Evolutionary conservation across 2,113 vertebrate genomes (phyloP), one percentile per base, ranked within the genome.

Genomic region (Antechinus stuartii): DNA sequence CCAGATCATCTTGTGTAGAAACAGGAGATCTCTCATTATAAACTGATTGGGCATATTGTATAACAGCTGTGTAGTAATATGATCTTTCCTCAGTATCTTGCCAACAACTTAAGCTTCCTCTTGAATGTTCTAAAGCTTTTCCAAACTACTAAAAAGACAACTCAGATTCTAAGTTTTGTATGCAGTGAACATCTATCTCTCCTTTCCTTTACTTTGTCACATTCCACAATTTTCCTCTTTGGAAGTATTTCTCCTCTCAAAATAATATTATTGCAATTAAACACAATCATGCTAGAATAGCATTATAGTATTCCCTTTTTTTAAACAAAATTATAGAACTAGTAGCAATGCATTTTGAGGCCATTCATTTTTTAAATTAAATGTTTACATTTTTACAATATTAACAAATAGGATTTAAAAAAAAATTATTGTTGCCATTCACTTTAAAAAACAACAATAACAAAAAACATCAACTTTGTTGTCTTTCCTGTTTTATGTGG

Each of bases 151-250:
- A 8, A 42, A 76, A 68, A 47, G 47, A 27, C n/a, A 22, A 7
- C 1, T 14, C n/a, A 90, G 24, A 49, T 22, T 12, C 47, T 1
- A 6, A 30, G 12, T 35, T 53, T 42, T 68, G 6, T 24, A 56
- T 35, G 0, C 0, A 1, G 0, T 0, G 9, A 3, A 94, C 11
- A 1, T 10, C 0, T 7, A 12, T 0, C 1, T 49, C 24, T 2
- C 27, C 26, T 11, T 46, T 26, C 10, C 46, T 52, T 10, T 8
- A 1, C 1, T 2, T 1, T 11, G 35, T 54, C 25, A 46, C 50
- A 50, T 52, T 26, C 0, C 90, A 50, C 0, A 0, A 50, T 10
- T 26, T 9, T 0, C 2, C 55, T 76, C 1, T n/a, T 25, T 19
- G 0, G 47, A 90, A 27, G 27, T n/a, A n/a, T n/a, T 84, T 19